phyloP scores from a whole-genome alignment of 2,113 vertebrate species.

The Meriones unguiculatus region DNA sequence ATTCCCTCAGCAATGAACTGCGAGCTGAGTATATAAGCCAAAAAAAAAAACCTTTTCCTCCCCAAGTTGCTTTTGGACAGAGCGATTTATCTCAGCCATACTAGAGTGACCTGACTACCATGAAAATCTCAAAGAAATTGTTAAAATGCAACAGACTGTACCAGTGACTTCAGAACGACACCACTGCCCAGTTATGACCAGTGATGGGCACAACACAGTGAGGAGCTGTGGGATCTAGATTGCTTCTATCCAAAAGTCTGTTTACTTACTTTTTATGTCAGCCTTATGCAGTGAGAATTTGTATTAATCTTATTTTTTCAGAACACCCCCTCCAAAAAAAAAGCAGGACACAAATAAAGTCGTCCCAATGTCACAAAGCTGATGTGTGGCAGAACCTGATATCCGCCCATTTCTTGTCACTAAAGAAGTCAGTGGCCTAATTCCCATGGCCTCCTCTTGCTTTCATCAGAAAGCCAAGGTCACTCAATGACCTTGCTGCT shows the following conservation, averaged over 20 bases:
- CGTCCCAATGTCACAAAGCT: neutral
- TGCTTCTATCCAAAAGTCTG: neutral
- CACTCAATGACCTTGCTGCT: neutral
- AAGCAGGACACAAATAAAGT: neutral
- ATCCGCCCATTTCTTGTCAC: neutral
- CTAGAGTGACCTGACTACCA: fast-evolving
- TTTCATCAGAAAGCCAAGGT: neutral
- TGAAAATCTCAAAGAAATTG: neutral
- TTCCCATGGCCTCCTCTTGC: too few relatives aligned
- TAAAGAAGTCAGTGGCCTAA: neutral
- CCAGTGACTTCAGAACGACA: neutral
- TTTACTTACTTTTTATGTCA: neutral
- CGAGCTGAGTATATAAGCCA: neutral
- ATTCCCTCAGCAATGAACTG: neutral
- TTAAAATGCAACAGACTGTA: neutral
- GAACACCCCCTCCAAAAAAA: neutral
- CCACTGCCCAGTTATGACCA: fast-evolving
- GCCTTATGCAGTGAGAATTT: neutral
- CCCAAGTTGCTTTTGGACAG: neutral
- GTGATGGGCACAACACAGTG: fast-evolving
- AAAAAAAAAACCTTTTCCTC: neutral
- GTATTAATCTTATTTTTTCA: neutral
- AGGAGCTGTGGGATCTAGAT: neutral
- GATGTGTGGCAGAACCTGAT: neutral
- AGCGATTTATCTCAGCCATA: neutral